phyloP scores from a whole-genome alignment of 2,888 invertebrate species.

The Cloeon dipterum region DNA sequence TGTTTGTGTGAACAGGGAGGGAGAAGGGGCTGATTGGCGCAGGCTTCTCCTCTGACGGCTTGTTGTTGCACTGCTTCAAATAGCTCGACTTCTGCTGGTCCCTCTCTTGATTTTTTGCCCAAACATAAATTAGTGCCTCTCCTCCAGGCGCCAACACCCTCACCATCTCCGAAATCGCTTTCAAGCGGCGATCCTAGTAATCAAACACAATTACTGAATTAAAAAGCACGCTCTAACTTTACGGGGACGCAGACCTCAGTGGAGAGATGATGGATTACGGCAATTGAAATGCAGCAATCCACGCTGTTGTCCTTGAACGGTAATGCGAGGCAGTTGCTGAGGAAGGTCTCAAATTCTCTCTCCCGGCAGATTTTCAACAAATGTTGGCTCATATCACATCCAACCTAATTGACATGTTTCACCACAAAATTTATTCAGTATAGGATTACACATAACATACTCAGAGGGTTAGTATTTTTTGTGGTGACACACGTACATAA shows the following conservation, averaged over 20 bases:
- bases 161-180: conserved; percentile 52
- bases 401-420: conserved; percentile 30
- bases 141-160: conserved; percentile 52
- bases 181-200: conserved; percentile 40
- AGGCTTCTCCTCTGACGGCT: background rate
- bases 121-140: conserved; percentile 71
- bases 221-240: background rate
- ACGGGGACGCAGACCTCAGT: conserved; percentile 39
- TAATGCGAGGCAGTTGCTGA: conserved; percentile 50
- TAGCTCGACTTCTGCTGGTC: conserved; percentile 42
- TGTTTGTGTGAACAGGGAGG: conserved; percentile 69
- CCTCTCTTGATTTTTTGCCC: conserved; percentile 76
- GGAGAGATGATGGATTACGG: conserved; percentile 89
- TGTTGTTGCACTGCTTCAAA: conserved; percentile 26
- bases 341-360: conserved; percentile 40
- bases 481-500: too few species aligned
- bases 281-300: conserved; percentile 79
- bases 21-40: conserved; percentile 10
- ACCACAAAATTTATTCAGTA: conserved; percentile 1
- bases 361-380: conserved; percentile 36
- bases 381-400: conserved; percentile 55
- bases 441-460: too few species aligned
- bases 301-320: conserved; percentile 41
- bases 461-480: too few species aligned
- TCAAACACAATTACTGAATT: conserved; percentile 2